Base-by-base conservation (phyloP, 2,888 invertebrate genomes). In the Cremastinae sp. region DNA sequence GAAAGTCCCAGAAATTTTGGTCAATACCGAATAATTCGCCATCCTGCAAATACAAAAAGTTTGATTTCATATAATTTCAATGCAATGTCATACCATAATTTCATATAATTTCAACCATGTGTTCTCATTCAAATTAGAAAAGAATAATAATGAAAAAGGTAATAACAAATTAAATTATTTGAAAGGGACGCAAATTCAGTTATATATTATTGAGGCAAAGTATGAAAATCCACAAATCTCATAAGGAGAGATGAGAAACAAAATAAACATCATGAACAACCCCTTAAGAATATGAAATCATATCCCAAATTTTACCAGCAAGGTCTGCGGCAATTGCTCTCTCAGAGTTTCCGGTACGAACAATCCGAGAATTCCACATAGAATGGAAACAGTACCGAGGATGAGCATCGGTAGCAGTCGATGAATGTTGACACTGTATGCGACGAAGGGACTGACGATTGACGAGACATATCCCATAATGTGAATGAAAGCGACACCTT, bases 391-490 rank as follows among this genome's bases (percentile, higher is more conserved):
- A 0, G 92, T 90, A 0, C 96, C 96, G 43, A 96, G 90, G 75
- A 96, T 94, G 5, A 95, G 90, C 10, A 96, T 91, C 0, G 96
- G 96, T 2, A 96, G 88, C 0, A 93, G 91, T 58, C 93, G 92
- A 28, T 94, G 93, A 45, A 95, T 88, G 78, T 93, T 93, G 8
- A 93, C 94, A 90, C 96, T 90, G 84, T 96, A 95, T 1, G 96
- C 96, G 1, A 96, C 93, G 85, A 96, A 96, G 0, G 96, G 96
- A 0, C 95, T 94, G 0, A 95, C 87, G 77, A 96, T 95, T 49
- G 94, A 94, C 0, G 95, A 94, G 0, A 95, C 94, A 81, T 95
- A 96, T n/a, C 96, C 96, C 94, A 95, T 94, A 43, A 96, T 95
- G 84, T 96, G 95, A 43, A 96, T 94, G n/a, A 96, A 91, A 0